Evolutionary conservation across 2,113 vertebrate genomes (phyloP), one percentile per base, ranked within the genome.

Genomic region (Mustelus asterias): DNA sequence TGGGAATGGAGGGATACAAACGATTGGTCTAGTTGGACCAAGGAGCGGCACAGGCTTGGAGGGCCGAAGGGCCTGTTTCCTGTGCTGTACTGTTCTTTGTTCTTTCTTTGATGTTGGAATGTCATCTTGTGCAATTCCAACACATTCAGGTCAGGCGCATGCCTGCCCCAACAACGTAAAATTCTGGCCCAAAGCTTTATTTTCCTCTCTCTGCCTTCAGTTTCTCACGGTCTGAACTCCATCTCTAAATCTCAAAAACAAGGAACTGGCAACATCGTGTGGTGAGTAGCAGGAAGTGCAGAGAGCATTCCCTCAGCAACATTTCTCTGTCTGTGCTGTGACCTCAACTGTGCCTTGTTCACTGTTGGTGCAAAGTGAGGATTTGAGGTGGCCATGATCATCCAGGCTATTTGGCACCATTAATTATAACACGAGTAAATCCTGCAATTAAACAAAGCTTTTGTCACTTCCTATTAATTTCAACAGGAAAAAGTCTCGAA

Each of bases 251-350:
- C 65, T 63, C 29, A n/a, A 60, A 90, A 90, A 60, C 48, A 60
- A 90, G 88, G 58, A 90, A 90, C 54, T 90, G 88, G 88, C 48
- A 60, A 60, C 88, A 90, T 90, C 88, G 33, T 60, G 88, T 90
- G 88, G 88, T 54, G 10, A 90, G 88, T 60, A 33, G 54, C 26
- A 60, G 88, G 9, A 90, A 63, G 29, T 90, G 54, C 88, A 90
- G 88, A 90, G 58, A 63, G 80, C 13, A 22, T 44, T 22, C 14
- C 37, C 80, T n/a, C 13, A 37, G 18, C 83, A 86, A 58, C 4
- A 90, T 54, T 29, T 54, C 3, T 89, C 58, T 3, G 8, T 26
- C 54, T 29, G 33, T 58, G 24, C 2, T 29, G 5, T 89, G 60
- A 89, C 86, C 0, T 13, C 29, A 11, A 26, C 48, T 54, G 24